Conservation (phyloP, 2,113 vertebrate genomes). For the Asarcornis scutulata region DNA sequence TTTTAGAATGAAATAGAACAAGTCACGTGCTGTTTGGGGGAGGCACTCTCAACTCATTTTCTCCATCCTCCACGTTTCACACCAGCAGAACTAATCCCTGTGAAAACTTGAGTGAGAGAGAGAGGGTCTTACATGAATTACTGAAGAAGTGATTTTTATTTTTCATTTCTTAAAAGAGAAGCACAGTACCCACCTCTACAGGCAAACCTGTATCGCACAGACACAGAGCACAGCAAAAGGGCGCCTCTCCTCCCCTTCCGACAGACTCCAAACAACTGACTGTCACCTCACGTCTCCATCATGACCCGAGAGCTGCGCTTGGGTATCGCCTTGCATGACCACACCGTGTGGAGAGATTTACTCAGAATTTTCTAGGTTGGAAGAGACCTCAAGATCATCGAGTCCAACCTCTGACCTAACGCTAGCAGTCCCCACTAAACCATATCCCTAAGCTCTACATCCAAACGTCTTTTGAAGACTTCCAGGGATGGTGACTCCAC, state of each 20-base stretch:
- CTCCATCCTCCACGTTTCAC: slow-evolving; percentile 26
- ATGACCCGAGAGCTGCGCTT: not conserved
- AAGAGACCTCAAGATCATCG: too few species aligned
- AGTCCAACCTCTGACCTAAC: too few species aligned
- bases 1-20: slow-evolving; percentile 55
- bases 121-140: not conserved
- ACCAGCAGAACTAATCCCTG: slow-evolving; percentile 55
- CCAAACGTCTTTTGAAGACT: too few species aligned
- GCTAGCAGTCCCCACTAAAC: too few species aligned
- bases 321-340: slow-evolving; percentile 17
- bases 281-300: not conserved
- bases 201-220: not conserved
- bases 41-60: not conserved
- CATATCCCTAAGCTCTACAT: too few species aligned
- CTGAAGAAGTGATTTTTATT: not conserved
- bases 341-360: slow-evolving; percentile 7
- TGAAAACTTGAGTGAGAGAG: slow-evolving; percentile 22
- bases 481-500: too few species aligned
- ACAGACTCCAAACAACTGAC: not conserved
- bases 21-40: slow-evolving; percentile 12
- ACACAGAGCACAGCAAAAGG: not conserved
- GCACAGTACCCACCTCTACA: fast-evolving
- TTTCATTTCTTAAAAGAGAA: slow-evolving; percentile 26
- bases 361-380: too few species aligned
- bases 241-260: not conserved